Conservation (phyloP, 1,140 invertebrate species). For the Pollicipes pollicipes region DNA sequence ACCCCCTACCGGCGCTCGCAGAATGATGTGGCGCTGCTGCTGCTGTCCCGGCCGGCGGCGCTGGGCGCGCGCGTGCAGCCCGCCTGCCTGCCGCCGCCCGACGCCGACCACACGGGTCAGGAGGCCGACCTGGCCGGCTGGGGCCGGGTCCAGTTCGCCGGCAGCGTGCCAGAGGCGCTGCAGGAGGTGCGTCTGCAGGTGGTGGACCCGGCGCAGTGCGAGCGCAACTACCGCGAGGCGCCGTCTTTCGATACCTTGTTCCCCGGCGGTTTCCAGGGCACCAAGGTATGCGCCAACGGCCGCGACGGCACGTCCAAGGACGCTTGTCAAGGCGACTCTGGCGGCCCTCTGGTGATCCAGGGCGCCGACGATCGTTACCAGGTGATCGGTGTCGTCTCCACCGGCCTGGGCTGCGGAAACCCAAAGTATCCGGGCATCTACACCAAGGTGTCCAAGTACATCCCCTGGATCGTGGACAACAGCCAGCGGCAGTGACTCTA, state of each 20-base stretch:
- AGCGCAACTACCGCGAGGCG: not conserved
- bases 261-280: not conserved
- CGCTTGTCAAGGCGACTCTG: conserved; percentile 31
- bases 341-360: conserved; percentile 31
- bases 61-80: conserved; percentile 24
- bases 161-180: not conserved
- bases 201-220: not conserved
- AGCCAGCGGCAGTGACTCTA: too few species aligned
- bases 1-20: conserved; percentile 80
- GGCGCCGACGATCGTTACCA: conserved; percentile 21
- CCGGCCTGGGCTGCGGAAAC: conserved; percentile 43
- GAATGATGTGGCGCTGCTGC: conserved; percentile 76
- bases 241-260: not conserved
- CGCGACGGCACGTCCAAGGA: not conserved
- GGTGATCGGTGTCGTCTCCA: conserved; percentile 44
- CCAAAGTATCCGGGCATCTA: conserved; percentile 40
- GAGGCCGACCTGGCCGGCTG: conserved; percentile 19
- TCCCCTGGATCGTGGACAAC: conserved; percentile 23
- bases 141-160: not conserved
- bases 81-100: conserved; percentile 45
- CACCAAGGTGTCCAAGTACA: conserved; percentile 33
- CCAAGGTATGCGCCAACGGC: not conserved
- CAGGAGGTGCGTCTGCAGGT: not conserved
- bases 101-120: conserved; percentile 31
- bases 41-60: conserved; percentile 38